Evolutionary conservation across 2,888 invertebrate genomes (phyloP).

Genomic region (Flabesymbios commensalis): DNA sequence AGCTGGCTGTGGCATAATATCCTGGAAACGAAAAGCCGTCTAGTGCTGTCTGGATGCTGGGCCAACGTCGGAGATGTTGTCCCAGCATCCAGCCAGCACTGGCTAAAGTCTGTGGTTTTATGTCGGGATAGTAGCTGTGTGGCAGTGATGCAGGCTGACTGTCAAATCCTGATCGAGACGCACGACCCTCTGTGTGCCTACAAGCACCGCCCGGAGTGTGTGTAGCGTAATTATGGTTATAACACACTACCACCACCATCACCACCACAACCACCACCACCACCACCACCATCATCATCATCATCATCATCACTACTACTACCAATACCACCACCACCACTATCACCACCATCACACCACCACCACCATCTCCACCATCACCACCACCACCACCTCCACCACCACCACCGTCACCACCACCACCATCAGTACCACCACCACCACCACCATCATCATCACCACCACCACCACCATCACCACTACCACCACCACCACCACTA

Average conservation of each 20-base stretch:
- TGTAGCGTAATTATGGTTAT: no score
- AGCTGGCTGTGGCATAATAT: no score
- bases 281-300: conserved; percentile 17
- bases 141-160: no score
- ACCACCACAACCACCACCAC: conserved; percentile 8
- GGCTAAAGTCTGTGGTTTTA: no score
- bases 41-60: no score
- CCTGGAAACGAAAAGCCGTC: no score
- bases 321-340: conserved; percentile 2
- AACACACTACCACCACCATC: conserved; percentile 14
- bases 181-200: no score
- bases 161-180: no score
- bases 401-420: conserved; percentile 5
- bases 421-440: conserved; percentile 18
- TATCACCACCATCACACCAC: background rate
- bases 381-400: conserved; percentile 14
- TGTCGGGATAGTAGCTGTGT: no score
- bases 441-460: conserved; percentile 7
- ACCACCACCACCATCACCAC: conserved; percentile 2
- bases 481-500: background rate
- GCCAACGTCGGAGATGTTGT: no score
- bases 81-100: no score
- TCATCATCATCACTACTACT: conserved; percentile 6
- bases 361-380: conserved; percentile 3
- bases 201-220: no score